Percentiles rank a stretch among this genome's conserved stretches.
These are phyloP conservation scores for Strigamia transsilvanica DNA, from an alignment of 2,888 invertebrate genomes.

Conservation along the genomic window DNA sequence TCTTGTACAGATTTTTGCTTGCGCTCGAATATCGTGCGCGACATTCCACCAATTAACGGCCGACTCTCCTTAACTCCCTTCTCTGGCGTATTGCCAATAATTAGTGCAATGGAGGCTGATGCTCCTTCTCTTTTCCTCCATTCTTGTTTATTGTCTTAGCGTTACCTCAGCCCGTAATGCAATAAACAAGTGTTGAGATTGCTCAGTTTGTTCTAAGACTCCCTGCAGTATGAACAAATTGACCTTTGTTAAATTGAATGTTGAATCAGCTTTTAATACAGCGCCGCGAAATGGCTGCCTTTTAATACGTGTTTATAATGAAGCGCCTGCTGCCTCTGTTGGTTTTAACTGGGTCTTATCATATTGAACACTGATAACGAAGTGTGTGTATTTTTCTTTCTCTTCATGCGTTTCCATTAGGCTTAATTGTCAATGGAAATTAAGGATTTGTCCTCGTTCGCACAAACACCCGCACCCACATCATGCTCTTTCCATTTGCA, in stretches of 20 bases:
- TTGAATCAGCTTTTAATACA: constrained; percentile 39
- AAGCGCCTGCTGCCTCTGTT: neutral
- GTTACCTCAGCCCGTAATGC: constrained; percentile 36
- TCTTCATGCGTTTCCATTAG: neutral
- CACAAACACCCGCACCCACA: neutral
- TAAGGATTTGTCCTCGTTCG: constrained; percentile 44
- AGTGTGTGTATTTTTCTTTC: constrained; percentile 19
- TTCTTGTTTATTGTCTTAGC: constrained; percentile 41
- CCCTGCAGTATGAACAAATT: neutral
- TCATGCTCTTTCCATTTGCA: neutral
- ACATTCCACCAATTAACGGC: constrained; percentile 44
- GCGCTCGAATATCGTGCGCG: constrained; percentile 44
- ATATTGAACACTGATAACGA: constrained; percentile 43
- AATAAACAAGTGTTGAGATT: constrained; percentile 49
- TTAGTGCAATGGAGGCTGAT: constrained; percentile 49
- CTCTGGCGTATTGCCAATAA: constrained; percentile 43
- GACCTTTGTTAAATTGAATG: constrained; percentile 46
- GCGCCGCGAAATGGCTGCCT: neutral
- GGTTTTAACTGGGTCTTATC: constrained; percentile 19
- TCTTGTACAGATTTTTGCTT: constrained; percentile 49
- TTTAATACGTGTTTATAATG: constrained; percentile 28
- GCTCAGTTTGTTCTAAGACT: constrained; percentile 29
- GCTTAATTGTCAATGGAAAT: constrained; percentile 49
- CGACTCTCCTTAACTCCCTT: constrained; percentile 36
- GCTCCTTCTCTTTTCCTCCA: constrained; percentile 32